Conservation (phyloP, 2,797 vertebrate species). For the Cossypha heuglini region DNA sequence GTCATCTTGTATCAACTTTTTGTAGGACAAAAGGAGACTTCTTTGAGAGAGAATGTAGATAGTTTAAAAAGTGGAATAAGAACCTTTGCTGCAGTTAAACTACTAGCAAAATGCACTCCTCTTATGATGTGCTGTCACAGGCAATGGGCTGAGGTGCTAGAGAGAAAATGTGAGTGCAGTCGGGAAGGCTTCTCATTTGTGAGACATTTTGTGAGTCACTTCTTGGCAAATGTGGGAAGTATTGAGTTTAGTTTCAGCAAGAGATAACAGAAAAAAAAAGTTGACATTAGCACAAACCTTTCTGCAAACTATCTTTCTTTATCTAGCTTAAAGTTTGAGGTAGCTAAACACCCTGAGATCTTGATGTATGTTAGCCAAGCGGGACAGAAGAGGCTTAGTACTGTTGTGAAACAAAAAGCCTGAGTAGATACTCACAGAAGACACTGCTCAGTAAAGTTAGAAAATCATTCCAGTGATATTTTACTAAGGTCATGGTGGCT, state of each 20-base stretch:
- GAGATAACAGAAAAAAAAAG: neutral
- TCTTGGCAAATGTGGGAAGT: neutral
- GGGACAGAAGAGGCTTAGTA: neutral
- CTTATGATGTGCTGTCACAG: neutral
- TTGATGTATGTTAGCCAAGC: neutral
- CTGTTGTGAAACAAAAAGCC: neutral
- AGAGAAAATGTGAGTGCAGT: neutral
- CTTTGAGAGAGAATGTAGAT: neutral
- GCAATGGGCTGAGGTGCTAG: neutral
- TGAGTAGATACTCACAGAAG: neutral
- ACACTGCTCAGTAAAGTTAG: neutral
- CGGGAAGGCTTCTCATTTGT: neutral
- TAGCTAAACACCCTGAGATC: neutral
- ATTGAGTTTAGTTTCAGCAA: neutral
- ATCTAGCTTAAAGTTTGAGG: neutral
- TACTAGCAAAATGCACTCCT: neutral
- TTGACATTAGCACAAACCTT: neutral
- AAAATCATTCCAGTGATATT: neutral
- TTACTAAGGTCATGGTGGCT: neutral
- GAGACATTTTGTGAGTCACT: neutral
- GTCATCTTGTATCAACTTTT: neutral
- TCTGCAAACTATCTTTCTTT: neutral
- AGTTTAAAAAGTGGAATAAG: neutral
- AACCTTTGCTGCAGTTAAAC: neutral
- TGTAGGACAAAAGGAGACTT: neutral